These are phyloP conservation scores for Clarias laeviceps DNA, from an alignment of 2,797 vertebrate species.

Conservation along the genomic window DNA sequence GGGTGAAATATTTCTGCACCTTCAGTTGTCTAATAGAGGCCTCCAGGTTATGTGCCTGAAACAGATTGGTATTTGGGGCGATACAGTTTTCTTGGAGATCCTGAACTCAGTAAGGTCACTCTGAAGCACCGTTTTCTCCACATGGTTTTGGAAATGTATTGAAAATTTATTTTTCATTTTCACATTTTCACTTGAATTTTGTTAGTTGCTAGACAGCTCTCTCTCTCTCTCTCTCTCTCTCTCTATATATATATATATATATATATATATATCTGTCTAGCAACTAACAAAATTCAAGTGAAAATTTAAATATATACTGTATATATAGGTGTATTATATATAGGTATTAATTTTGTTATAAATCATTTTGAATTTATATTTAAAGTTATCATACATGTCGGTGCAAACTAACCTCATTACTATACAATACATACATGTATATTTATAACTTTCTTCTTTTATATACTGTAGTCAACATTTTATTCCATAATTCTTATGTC, in stretches of 20 bases:
- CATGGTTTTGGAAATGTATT: too few relatives aligned
- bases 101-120: background rate
- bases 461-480: background rate
- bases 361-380: background rate
- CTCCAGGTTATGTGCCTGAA: background rate
- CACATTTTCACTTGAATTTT: background rate
- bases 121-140: background rate
- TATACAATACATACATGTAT: too few relatives aligned
- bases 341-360: background rate
- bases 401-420: background rate
- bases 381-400: background rate
- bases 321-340: too few relatives aligned
- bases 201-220: too few relatives aligned
- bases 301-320: too few relatives aligned
- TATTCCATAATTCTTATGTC: background rate
- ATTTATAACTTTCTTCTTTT: background rate
- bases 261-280: too few relatives aligned
- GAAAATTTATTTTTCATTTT: background rate
- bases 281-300: too few relatives aligned
- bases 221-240: too few relatives aligned
- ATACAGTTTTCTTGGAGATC: background rate
- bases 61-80: background rate
- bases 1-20: background rate
- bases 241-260: too few relatives aligned
- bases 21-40: background rate